Percentiles rank a stretch among this genome's conserved stretches.
These are phyloP conservation scores for Sarotherodon lohbergeri DNA, from an alignment of 2,113 vertebrate species.

Conservation along the genomic window DNA sequence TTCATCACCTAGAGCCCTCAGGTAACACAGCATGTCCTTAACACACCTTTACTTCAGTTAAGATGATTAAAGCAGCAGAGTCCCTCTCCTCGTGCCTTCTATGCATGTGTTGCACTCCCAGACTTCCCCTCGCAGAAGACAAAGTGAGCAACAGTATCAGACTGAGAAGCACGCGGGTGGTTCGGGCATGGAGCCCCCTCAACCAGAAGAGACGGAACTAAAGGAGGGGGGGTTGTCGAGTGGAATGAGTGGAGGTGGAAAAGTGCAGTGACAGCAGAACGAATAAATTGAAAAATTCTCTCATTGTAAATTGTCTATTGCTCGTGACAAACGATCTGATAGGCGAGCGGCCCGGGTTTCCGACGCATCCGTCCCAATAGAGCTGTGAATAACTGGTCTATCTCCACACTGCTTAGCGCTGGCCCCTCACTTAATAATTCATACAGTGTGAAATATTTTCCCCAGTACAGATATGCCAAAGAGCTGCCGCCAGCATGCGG, in stretches of 20 bases:
- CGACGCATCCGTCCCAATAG: constrained; percentile 67
- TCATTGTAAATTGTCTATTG: constrained; percentile 78
- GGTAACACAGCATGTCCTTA: constrained; percentile 17
- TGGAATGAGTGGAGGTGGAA: constrained; percentile 59
- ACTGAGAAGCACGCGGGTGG: not conserved
- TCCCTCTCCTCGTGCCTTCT: constrained; percentile 7
- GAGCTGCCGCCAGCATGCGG: constrained; percentile 65
- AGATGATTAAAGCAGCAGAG: constrained; percentile 53
- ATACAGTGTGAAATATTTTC: constrained; percentile 76
- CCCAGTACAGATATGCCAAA: constrained; percentile 70
- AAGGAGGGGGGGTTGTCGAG: constrained; percentile 16
- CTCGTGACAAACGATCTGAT: constrained; percentile 78
- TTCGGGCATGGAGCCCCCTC: constrained; percentile 40
- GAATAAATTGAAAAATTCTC: constrained; percentile 78
- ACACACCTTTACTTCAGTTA: constrained; percentile 31
- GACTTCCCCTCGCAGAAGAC: constrained; percentile 8
- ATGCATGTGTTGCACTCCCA: constrained; percentile 2
- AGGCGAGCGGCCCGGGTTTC: constrained; percentile 63
- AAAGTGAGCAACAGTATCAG: constrained; percentile 31
- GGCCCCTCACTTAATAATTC: constrained; percentile 74
- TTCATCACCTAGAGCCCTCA: not conserved
- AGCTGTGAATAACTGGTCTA: constrained; percentile 76
- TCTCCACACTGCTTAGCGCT: constrained; percentile 73
- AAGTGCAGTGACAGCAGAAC: constrained; percentile 78
- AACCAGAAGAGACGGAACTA: constrained; percentile 27